These are phyloP conservation scores for Nematostella vectensis DNA, from an alignment of 92 coral and sea anemone species.

Conservation along the genomic window DNA sequence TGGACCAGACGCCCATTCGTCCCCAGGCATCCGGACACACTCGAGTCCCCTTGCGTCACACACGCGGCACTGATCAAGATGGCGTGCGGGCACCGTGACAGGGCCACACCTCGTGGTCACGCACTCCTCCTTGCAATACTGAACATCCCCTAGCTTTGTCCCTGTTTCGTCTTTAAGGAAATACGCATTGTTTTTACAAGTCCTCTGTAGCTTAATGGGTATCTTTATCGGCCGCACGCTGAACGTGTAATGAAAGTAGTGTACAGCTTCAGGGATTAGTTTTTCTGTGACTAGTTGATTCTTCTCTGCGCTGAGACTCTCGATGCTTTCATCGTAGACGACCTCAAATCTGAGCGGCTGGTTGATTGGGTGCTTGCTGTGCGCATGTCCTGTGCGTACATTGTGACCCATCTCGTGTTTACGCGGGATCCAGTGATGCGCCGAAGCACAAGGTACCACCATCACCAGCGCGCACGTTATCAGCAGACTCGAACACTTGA, in stretches of 20 bases:
- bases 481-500: not conserved
- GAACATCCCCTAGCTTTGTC: conserved; percentile 47
- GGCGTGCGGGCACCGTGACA: conserved; percentile 66
- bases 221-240: conserved; percentile 60
- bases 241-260: conserved; percentile 77
- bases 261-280: conserved; percentile 84
- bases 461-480: not conserved
- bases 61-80: conserved; percentile 84
- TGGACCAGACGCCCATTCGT: conserved; percentile 46
- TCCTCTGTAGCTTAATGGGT: conserved; percentile 73
- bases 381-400: conserved; percentile 69
- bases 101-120: conserved; percentile 89
- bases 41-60: conserved; percentile 65
- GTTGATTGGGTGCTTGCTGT: conserved; percentile 50
- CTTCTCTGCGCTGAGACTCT: conserved; percentile 30
- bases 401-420: conserved; percentile 87
- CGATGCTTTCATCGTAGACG: conserved; percentile 73
- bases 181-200: conserved; percentile 84
- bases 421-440: conserved; percentile 78
- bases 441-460: conserved; percentile 13
- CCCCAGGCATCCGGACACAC: conserved; percentile 58
- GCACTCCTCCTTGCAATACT: conserved; percentile 85
- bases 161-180: conserved; percentile 71
- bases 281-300: conserved; percentile 53
- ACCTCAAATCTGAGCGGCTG: conserved; percentile 92